A percentile compares a stretch with the other conserved stretches of the same genome.
These are phyloP conservation scores for Thoracochromis brauschi DNA, from an alignment of 2,113 vertebrate genomes.

Conservation along the genomic window DNA sequence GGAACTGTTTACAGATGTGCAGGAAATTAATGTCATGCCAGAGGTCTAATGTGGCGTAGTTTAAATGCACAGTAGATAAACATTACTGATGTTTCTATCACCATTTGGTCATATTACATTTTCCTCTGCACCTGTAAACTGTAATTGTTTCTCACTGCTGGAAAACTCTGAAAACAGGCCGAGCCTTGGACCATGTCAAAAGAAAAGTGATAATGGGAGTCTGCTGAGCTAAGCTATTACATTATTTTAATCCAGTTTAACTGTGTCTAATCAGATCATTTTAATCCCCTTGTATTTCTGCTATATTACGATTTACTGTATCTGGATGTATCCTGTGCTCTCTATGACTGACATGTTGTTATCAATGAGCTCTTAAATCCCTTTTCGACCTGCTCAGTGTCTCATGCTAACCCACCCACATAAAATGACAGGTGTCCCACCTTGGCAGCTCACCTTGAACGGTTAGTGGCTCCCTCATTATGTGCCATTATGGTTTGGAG, in stretches of 20 bases:
- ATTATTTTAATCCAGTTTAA: background rate
- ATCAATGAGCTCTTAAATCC: background rate
- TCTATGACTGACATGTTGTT: background rate
- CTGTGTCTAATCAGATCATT: background rate
- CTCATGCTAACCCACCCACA: background rate
- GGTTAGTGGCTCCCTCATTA: constrained; percentile 16
- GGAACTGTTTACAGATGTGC: background rate
- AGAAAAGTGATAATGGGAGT: background rate
- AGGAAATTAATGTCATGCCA: background rate
- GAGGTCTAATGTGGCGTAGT: background rate
- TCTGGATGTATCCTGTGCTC: background rate
- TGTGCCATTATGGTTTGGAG: constrained; percentile 5
- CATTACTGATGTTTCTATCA: background rate
- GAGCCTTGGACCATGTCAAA: background rate
- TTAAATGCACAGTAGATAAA: background rate
- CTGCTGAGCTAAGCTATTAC: background rate
- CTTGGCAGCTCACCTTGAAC: background rate
- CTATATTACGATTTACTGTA: background rate
- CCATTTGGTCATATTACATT: background rate
- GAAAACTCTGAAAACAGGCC: background rate
- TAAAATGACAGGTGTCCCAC: constrained; percentile 15
- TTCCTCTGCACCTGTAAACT: background rate
- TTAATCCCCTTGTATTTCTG: background rate
- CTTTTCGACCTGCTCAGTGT: background rate
- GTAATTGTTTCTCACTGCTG: background rate